Conservation (phyloP, 2,797 vertebrate species). For the Sparidentex hasta region DNA sequence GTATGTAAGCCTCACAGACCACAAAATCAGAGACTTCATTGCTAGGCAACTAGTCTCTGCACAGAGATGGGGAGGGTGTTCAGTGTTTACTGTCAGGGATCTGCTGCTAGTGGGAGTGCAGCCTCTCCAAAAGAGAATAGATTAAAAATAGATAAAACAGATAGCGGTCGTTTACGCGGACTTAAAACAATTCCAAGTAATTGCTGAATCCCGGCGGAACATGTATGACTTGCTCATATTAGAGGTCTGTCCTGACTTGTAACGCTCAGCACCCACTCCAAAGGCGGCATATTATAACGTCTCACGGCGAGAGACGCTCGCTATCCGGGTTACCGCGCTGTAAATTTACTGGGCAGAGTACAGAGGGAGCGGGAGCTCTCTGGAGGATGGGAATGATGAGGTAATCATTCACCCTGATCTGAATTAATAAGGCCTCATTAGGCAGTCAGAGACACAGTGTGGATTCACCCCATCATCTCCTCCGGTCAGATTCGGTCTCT, state of each 20-base stretch:
- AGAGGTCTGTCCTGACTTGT: constrained; percentile 36
- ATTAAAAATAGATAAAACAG: constrained; percentile 70
- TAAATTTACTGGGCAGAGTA: constrained; percentile 74
- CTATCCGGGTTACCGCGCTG: constrained; percentile 61
- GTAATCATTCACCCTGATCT: constrained; percentile 87
- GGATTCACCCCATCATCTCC: constrained; percentile 72
- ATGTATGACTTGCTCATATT: constrained; percentile 58
- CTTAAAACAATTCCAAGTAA: constrained; percentile 66
- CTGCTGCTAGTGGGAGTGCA: constrained; percentile 79
- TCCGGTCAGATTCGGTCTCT: constrained; percentile 59
- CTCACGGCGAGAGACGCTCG: constrained; percentile 35
- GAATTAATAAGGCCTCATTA: constrained; percentile 87
- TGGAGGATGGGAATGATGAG: constrained; percentile 83
- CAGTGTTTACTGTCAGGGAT: constrained; percentile 79
- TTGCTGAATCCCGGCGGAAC: constrained; percentile 55
- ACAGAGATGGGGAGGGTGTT: constrained; percentile 77
- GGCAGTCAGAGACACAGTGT: constrained; percentile 74
- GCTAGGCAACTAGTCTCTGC: constrained; percentile 89
- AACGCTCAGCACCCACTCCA: constrained; percentile 29
- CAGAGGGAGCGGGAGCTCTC: constrained; percentile 72
- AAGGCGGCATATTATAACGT: constrained; percentile 46
- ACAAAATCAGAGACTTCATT: constrained; percentile 88
- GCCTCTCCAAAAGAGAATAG: constrained; percentile 75
- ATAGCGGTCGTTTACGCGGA: constrained; percentile 62
- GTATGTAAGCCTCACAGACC: constrained; percentile 83